These are phyloP conservation scores for Orchesella cincta DNA, from an alignment of 1,140 invertebrate genomes.

Conservation along the genomic window DNA sequence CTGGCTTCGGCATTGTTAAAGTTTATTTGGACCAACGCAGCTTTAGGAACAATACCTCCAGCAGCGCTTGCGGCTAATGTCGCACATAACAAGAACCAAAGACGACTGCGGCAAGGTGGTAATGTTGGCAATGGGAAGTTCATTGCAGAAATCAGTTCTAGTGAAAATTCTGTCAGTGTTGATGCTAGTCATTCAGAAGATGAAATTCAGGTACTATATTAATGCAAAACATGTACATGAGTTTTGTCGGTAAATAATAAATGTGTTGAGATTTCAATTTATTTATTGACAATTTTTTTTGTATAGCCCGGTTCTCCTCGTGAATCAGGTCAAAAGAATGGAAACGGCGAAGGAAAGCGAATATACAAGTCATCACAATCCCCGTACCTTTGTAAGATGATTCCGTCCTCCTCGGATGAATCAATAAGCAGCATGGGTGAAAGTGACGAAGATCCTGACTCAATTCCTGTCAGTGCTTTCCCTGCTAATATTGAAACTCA, in stretches of 20 bases:
- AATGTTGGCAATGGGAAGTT: background rate
- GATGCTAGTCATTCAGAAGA: conserved; percentile 49
- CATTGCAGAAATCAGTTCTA: conserved; percentile 42
- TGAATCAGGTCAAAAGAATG: background rate
- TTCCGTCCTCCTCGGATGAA: conserved; percentile 44
- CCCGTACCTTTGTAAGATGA: conserved; percentile 33
- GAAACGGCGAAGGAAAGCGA: background rate
- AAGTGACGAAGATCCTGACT: conserved; percentile 50
- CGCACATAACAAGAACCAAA: conserved; percentile 29
- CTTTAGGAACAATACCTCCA: conserved; percentile 26
- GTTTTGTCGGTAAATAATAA: background rate
- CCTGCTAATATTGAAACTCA: conserved; percentile 46
- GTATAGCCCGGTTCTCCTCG: background rate
- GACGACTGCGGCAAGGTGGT: background rate
- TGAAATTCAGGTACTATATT: conserved; percentile 43
- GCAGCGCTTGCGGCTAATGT: no score
- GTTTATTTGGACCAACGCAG: conserved; percentile 50
- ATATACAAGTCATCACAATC: background rate
- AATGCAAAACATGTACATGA: background rate
- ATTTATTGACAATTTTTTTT: background rate
- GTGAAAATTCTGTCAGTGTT: conserved; percentile 52
- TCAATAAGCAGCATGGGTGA: conserved; percentile 46
- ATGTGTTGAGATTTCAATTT: background rate
- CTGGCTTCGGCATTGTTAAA: conserved; percentile 85
- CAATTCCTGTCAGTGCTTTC: conserved; percentile 38